Percentiles rank a stretch among this genome's conserved stretches.
phyloP scores from a whole-genome alignment of 2,113 vertebrate genomes.

The Ammospiza caudacuta region DNA sequence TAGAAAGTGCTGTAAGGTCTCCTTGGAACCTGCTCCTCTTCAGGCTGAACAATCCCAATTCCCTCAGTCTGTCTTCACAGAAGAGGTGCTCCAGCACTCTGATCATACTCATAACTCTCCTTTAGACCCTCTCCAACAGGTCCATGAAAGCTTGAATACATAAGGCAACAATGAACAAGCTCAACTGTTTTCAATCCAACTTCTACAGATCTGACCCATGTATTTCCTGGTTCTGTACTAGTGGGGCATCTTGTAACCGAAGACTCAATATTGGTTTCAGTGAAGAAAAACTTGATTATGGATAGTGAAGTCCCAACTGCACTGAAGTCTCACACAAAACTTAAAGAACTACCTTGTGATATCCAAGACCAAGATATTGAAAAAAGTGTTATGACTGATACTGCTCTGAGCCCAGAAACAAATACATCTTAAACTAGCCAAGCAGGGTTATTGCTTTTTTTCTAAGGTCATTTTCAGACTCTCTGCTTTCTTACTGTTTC shows the following conservation, averaged over 20 bases:
- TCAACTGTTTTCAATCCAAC: not conserved
- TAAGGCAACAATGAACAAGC: not conserved
- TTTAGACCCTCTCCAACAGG: not conserved
- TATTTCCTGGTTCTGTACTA: not conserved
- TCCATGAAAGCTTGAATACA: not conserved
- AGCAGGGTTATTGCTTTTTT: not conserved
- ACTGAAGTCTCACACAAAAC: not conserved
- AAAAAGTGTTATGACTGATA: not conserved
- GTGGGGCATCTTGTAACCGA: not conserved
- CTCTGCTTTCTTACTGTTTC: not conserved
- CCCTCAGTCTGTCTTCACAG: not conserved
- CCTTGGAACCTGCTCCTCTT: not conserved
- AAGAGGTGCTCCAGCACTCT: not conserved
- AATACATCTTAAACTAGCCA: not conserved
- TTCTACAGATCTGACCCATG: not conserved
- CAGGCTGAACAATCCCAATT: not conserved
- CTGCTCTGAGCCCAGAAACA: not conserved
- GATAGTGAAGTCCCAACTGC: not conserved
- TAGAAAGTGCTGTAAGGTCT: not conserved
- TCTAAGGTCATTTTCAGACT: not conserved
- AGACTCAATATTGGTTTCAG: not conserved
- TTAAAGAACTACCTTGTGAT: not conserved
- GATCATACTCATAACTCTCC: not conserved
- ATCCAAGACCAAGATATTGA: not conserved
- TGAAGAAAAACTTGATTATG: not conserved